Percentiles rank a stretch among this genome's conserved stretches.
These are phyloP conservation scores for Spilosoma lubricipeda DNA, from an alignment of 2,888 invertebrate species.

Conservation along the genomic window DNA sequence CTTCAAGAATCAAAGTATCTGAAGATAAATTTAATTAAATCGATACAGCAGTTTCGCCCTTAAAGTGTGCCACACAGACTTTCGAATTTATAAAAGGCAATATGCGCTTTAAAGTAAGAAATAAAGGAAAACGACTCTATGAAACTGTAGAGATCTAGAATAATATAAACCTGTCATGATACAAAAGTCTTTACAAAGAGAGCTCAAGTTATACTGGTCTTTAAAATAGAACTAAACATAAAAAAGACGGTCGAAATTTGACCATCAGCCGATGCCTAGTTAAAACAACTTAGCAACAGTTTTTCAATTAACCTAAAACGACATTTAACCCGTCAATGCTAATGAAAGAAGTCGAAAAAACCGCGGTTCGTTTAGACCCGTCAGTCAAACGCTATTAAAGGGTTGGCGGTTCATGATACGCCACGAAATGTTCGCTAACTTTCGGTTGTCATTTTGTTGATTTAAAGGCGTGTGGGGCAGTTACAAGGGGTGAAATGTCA, in stretches of 20 bases:
- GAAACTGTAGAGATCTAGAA: no score
- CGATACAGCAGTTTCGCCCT: no score
- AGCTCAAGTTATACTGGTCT: no score
- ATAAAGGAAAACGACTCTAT: no score
- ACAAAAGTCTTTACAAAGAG: no score
- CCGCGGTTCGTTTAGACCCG: not conserved
- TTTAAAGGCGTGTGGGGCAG: not conserved
- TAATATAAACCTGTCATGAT: no score
- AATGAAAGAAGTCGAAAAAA: not conserved
- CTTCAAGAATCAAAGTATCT: no score
- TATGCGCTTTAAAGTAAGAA: no score
- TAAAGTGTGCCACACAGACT: no score
- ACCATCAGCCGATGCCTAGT: not conserved
- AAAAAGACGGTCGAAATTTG: no score
- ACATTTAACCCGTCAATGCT: not conserved
- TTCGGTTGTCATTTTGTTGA: not conserved
- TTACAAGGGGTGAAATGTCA: not conserved
- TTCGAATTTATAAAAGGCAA: no score
- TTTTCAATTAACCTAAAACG: not conserved
- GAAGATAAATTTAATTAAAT: no score
- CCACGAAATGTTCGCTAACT: not conserved
- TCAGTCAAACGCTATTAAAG: not conserved
- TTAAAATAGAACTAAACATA: not conserved
- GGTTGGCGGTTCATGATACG: not conserved
- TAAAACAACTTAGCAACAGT: not conserved